Conservation (phyloP, 2,113 vertebrate species). For the Lipotes vexillifer region DNA sequence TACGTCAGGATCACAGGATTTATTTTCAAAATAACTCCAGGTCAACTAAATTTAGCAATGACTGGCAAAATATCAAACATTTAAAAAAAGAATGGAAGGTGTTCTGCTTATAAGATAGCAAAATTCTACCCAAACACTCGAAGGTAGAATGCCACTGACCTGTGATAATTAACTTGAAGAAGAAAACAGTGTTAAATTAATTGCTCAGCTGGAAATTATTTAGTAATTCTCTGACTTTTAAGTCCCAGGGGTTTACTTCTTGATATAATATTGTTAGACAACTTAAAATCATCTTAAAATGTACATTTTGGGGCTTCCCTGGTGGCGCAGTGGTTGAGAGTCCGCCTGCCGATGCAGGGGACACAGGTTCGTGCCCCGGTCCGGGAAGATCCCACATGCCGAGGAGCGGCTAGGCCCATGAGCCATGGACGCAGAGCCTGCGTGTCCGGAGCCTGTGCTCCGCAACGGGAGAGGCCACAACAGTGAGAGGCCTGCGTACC, state of each 20-base stretch:
- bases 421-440: too few species aligned
- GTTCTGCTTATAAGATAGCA: background rate
- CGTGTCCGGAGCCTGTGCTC: too few species aligned
- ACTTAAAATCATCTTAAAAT: slow-evolving; percentile 26
- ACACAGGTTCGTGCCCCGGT: too few species aligned
- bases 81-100: background rate
- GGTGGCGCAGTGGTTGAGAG: too few species aligned
- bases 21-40: slow-evolving; percentile 43
- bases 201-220: slow-evolving; percentile 74
- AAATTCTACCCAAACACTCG: slow-evolving; percentile 32
- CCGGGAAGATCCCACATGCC: too few species aligned
- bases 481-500: too few species aligned
- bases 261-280: slow-evolving; percentile 27
- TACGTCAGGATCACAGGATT: background rate
- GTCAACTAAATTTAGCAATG: slow-evolving; percentile 27
- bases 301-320: background rate
- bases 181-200: slow-evolving; percentile 65
- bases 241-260: slow-evolving; percentile 47
- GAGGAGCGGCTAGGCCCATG: too few species aligned
- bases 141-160: slow-evolving; percentile 52
- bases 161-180: slow-evolving; percentile 64
- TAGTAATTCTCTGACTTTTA: slow-evolving; percentile 64
- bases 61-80: slow-evolving; percentile 32
- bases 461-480: too few species aligned
- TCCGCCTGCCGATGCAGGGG: too few species aligned